Evolutionary conservation across 1,140 invertebrate species (phyloP).

Genomic region (Lasioglossum albipes): DNA sequence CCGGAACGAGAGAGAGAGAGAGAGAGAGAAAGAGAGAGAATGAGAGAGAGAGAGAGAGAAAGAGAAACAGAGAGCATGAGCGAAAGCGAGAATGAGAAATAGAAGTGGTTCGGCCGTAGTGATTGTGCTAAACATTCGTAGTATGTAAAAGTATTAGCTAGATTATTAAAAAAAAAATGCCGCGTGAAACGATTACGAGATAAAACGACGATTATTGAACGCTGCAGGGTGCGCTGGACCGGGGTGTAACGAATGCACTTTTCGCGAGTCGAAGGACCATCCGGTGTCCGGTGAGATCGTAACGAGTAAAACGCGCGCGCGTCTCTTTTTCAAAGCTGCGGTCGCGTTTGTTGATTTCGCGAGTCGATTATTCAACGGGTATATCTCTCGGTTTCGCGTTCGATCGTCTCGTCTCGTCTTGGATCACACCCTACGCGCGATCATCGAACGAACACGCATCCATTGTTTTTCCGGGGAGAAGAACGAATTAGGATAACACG

Average conservation of each 20-base stretch:
- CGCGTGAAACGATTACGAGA: constrained; percentile 49
- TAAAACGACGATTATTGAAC: constrained; percentile 43
- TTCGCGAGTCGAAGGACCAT: constrained; percentile 33
- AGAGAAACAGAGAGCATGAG: not conserved
- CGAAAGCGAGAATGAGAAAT: constrained; percentile 2
- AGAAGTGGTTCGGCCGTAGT: constrained; percentile 57
- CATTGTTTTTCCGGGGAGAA: not conserved
- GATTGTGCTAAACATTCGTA: constrained; percentile 69
- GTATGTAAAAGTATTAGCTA: constrained; percentile 69
- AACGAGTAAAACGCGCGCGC: constrained; percentile 46
- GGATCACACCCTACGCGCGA: constrained; percentile 21
- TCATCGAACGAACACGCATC: not conserved
- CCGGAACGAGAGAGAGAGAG: not conserved
- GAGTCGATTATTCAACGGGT: not conserved
- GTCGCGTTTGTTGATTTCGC: too few relatives aligned
- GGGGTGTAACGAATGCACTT: constrained; percentile 35
- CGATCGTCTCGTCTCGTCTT: not conserved
- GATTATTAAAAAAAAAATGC: constrained; percentile 54
- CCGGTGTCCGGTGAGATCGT: constrained; percentile 55
- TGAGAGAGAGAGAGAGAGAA: not conserved
- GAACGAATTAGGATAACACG: not conserved
- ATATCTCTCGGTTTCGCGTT: not conserved
- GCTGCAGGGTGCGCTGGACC: constrained; percentile 48
- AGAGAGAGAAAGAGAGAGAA: constrained; percentile 3
- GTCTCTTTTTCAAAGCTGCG: too few relatives aligned